These are phyloP conservation scores for Brachionus paranguensis DNA, from an alignment of 1,140 invertebrate species.

Conservation along the genomic window DNA sequence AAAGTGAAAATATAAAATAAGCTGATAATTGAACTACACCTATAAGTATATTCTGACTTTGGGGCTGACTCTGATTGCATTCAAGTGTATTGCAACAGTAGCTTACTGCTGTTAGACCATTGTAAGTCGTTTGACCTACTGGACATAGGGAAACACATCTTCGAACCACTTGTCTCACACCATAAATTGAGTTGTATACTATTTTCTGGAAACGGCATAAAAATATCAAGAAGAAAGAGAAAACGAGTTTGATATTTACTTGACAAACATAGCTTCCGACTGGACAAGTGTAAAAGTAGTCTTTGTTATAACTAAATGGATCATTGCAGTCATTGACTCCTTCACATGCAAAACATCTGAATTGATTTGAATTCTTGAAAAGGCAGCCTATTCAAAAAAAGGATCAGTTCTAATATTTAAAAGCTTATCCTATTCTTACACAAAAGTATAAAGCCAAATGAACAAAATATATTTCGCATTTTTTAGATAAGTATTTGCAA, in stretches of 20 bases:
- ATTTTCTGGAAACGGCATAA: neutral
- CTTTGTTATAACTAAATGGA: neutral
- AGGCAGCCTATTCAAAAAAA: neutral
- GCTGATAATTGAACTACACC: neutral
- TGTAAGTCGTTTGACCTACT: neutral
- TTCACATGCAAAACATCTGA: slow-evolving; percentile 10
- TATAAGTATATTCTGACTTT: neutral
- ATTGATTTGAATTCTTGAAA: neutral
- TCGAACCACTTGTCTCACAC: neutral
- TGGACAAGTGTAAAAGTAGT: neutral
- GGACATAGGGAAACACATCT: neutral
- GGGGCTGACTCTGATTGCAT: neutral
- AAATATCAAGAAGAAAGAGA: neutral
- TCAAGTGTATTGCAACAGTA: neutral
- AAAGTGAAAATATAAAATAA: neutral
- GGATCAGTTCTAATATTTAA: neutral
- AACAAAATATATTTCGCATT: neutral
- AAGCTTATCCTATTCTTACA: neutral
- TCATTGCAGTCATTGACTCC: neutral
- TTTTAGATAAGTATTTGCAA: neutral
- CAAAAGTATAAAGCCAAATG: neutral
- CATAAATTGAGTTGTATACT: neutral
- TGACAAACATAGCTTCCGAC: neutral
- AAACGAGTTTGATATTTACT: neutral
- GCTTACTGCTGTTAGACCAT: neutral